Evolutionary conservation across 2,797 vertebrate genomes (phyloP).

Genomic region (Phylloscopus collybita): DNA sequence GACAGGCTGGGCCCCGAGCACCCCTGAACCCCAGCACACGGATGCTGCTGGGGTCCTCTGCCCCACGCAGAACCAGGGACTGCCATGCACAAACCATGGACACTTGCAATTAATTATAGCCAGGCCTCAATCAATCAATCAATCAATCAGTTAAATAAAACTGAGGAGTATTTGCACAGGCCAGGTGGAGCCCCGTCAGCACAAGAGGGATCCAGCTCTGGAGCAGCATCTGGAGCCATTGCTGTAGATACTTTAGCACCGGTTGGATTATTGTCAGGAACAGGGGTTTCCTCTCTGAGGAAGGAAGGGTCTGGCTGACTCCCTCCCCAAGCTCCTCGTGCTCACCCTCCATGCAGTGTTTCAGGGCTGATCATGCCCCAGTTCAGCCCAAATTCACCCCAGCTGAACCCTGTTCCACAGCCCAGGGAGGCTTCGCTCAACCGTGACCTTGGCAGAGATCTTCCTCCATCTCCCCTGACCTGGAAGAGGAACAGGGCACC

Average conservation of each 20-base stretch:
- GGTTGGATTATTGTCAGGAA: background rate
- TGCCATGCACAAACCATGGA: background rate
- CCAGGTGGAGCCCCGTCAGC: background rate
- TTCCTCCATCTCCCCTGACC: background rate
- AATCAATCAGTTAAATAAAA: background rate
- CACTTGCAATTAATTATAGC: background rate
- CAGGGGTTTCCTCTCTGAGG: background rate
- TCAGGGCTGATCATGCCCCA: background rate
- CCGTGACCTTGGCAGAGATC: background rate
- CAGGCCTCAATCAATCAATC: background rate
- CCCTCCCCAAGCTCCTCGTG: fast-evolving
- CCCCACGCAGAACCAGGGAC: background rate
- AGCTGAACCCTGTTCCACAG: background rate
- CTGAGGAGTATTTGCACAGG: background rate
- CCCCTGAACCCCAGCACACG: background rate
- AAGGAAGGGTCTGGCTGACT: background rate
- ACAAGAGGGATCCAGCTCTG: background rate
- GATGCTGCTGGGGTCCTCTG: background rate
- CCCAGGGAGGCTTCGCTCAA: background rate
- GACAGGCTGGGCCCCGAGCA: background rate
- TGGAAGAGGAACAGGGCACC: background rate
- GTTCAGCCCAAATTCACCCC: background rate
- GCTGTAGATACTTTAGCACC: constrained; percentile 50
- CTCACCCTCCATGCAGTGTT: fast-evolving
- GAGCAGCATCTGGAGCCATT: constrained; percentile 19